phyloP scores from a whole-genome alignment of 1,140 invertebrate genomes.

The Dreissena rostriformis region DNA sequence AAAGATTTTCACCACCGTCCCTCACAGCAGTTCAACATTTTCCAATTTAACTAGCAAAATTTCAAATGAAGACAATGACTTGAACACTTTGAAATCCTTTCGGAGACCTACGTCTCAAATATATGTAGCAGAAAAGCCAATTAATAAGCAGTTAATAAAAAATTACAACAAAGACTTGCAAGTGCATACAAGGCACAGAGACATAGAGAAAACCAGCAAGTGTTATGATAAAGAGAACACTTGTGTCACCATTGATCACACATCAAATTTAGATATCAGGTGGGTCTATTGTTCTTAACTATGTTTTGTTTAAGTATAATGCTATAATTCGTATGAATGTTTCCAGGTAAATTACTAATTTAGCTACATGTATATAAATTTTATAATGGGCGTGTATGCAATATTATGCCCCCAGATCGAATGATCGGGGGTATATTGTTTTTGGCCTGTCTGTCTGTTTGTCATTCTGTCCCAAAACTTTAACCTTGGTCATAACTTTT shows the following conservation, averaged over 20 bases:
- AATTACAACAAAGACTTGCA: conserved; percentile 57
- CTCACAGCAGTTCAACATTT: conserved; percentile 51
- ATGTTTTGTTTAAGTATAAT: no score
- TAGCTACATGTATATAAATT: no score
- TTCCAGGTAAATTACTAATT: no score
- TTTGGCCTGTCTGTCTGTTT: no score
- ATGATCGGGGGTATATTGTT: no score
- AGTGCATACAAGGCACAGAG: conserved; percentile 48
- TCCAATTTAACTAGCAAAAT: conserved; percentile 53
- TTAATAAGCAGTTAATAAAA: conserved; percentile 65
- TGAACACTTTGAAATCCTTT: conserved; percentile 53
- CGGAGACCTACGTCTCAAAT: conserved; percentile 55
- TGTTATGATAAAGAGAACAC: conserved; percentile 63
- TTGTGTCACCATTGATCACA: conserved; percentile 45
- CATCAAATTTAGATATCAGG: conserved; percentile 57
- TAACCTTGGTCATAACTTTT: no score
- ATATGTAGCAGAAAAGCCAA: conserved; percentile 60
- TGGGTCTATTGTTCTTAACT: neutral
- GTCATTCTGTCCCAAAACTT: no score
- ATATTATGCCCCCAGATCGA: no score
- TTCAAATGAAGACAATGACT: conserved; percentile 60
- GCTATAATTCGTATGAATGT: no score
- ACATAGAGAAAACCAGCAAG: conserved; percentile 63
- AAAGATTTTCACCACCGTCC: conserved; percentile 52
- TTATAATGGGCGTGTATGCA: no score